Evolutionary conservation across 2,888 invertebrate species (phyloP), one percentile per base, ranked within the genome.

Genomic region (Embidobia sp.): DNA sequence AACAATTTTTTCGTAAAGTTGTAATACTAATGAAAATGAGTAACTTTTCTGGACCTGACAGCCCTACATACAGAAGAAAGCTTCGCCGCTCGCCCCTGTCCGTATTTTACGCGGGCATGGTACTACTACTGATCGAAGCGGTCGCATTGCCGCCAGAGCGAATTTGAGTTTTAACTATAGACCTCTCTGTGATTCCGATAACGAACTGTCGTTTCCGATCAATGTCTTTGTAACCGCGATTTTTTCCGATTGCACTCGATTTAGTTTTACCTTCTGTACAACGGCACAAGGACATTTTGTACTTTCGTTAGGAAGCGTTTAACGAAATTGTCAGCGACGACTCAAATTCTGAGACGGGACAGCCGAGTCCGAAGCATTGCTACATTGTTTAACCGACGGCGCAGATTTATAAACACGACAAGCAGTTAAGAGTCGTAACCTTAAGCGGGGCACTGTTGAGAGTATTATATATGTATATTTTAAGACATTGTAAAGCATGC

Each of bases 161-260:
- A 27, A 61, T 69, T 75, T 63, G 63, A 64, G 70, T 72, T 72
- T 48, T 19, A 37, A 69, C 67, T 53, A 72, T 59, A 66, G 40
- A 77, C 59, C 48, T 77, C 66, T 66, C 69, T 59, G 70, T 70
- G 76, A 70, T 77, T 77, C 59, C 27, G 35, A 63, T 70, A 77
- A 77, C 59, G 61, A 77, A 64, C 40, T 46, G 53, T 70, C 64
- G 46, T 57, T 51, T 70, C 49, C 16, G 42, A 51, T 57, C 57
- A 48, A 18, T 66, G 27, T 35, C 33, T 74, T 37, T 72, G 29
- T 69, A 59, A 49, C 6, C 29, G 40, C 26, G 16, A 46, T 44
- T 15, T 13, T 63, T 53, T 42, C 8, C 2, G 16, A 53, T 44
- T 44, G 16, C 22, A 33, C 26, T 15, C 8, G 16, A 3, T 26